phyloP scores from a whole-genome alignment of 2,888 invertebrate genomes.

The Cheilosia vernalis region DNA sequence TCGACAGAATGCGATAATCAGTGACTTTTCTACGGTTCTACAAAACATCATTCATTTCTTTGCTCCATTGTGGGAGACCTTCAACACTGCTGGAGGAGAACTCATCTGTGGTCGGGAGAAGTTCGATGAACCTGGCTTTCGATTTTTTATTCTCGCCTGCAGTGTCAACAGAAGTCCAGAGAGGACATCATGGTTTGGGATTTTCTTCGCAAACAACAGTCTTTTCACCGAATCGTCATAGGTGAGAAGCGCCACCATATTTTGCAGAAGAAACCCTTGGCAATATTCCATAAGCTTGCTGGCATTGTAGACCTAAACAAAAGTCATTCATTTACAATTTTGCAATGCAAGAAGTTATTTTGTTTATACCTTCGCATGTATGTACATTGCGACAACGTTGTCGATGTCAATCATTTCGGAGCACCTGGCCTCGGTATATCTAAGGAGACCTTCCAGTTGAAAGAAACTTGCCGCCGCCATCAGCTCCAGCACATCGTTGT shows the following conservation, averaged over 20 bases:
- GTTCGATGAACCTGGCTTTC: conserved; percentile 81
- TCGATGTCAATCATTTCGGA: conserved; percentile 93
- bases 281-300: conserved; percentile 94
- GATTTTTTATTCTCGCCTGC: conserved; percentile 91
- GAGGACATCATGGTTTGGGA: conserved; percentile 95
- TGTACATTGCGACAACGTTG: conserved; percentile 95
- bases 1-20: conserved; percentile 9
- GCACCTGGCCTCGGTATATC: conserved; percentile 94
- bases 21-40: conserved; percentile 45
- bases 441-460: conserved; percentile 92
- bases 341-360: not conserved
- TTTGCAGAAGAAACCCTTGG: conserved; percentile 94
- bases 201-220: conserved; percentile 93
- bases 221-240: conserved; percentile 96
- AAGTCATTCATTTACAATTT: not conserved
- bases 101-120: conserved; percentile 80
- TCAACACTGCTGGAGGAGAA: conserved; percentile 75
- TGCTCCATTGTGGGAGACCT: conserved; percentile 49
- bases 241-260: conserved; percentile 96
- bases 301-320: conserved; percentile 91
- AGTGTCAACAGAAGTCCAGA: conserved; percentile 91
- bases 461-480: conserved; percentile 97
- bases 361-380: conserved; percentile 92
- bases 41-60: conserved; percentile 56
- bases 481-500: conserved; percentile 92